Base-by-base conservation (phyloP, 2,797 vertebrate species). In the Coilia nasus region DNA sequence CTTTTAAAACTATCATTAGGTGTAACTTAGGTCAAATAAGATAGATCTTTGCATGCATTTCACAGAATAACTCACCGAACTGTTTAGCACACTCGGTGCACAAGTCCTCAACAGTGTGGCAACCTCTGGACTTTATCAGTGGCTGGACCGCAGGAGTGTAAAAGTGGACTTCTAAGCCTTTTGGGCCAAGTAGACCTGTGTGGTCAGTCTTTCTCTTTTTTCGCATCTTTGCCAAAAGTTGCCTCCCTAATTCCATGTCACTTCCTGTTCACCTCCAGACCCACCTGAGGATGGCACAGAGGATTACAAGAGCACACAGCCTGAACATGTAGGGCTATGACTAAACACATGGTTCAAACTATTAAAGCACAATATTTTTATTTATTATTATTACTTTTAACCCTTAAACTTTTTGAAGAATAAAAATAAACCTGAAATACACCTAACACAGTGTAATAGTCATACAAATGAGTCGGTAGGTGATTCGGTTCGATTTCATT, bases 191-290 rank as follows among this genome's bases (percentile, higher is more conserved):
- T 11, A 94, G 90, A 83, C 88, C 81, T 54, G 85, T 93, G 56
- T 92, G 86, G 41, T 95, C 95, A 0, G 80, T 89, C 78, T 93
- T 96, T 90, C 90, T 96, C 10, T 92, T 93, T 91, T 92, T 94
- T 92, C 94, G 94, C 93, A 96, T 95, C 90, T 96, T 97, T 87
- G 94, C 94, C 90, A 96, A 96, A 91, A 97, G 95, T 91, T 96
- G 96, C 95, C 96, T 96, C 82, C 93, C 93, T 64, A 89, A 54
- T 85, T 90, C 90, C 90, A 95, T 93, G 94, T 91, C 93, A 64
- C 35, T 67, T 44, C 62, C 21, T 50, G 35, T 67, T 21, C 59
- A 47, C 14, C 21, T 35, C 31, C 67, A 75, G 15, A 2, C 2
- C 44, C 47, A 64, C 82, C 82, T 83, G 44, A 28, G 82, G 14